A percentile compares a stretch with the other conserved stretches of the same genome.
Evolutionary conservation across 2,113 vertebrate species (phyloP).

Genomic region (Crypturellus undulatus): DNA sequence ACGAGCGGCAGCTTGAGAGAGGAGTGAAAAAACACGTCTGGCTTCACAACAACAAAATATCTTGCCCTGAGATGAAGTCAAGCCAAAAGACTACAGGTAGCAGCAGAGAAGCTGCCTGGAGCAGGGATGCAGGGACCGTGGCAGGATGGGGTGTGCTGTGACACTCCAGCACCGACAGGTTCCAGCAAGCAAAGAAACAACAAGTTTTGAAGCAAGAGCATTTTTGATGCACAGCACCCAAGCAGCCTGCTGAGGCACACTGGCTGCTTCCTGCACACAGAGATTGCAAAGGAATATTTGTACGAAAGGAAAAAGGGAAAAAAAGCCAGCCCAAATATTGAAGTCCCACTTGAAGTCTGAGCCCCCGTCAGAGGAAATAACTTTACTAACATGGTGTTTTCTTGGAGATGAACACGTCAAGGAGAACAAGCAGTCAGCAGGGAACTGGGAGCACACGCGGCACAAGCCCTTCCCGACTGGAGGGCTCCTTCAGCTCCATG

Average conservation of each 20-base stretch:
- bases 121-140: not conserved
- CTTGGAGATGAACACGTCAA: not conserved
- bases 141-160: not conserved
- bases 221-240: not conserved
- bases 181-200: not conserved
- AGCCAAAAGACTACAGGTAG: not conserved
- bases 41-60: not conserved
- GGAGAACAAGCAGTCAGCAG: not conserved
- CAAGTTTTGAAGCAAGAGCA: not conserved
- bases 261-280: not conserved
- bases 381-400: not conserved
- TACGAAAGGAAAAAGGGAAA: not conserved
- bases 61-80: not conserved
- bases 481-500: too few species aligned
- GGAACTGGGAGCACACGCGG: not conserved
- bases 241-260: not conserved
- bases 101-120: not conserved
- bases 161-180: not conserved
- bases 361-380: not conserved
- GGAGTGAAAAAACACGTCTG: not conserved
- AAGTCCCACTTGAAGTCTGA: not conserved
- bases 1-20: not conserved
- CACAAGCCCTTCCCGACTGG: not conserved
- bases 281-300: not conserved
- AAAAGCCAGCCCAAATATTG: not conserved